Evolutionary conservation across 2,113 vertebrate species (phyloP).

Genomic region (Podocnemis expansa): DNA sequence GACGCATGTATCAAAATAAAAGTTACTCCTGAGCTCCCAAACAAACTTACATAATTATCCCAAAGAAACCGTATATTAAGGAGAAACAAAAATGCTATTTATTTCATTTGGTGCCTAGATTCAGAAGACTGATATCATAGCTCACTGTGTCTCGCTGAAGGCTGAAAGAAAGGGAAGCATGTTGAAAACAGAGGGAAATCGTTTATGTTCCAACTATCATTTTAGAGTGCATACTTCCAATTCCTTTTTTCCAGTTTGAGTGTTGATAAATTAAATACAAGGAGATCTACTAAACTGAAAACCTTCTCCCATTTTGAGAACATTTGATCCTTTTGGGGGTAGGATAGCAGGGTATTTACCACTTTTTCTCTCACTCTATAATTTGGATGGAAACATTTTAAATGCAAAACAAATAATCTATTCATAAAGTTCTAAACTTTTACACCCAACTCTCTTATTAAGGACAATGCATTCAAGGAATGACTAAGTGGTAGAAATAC

Average conservation of each 20-base stretch:
- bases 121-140: neutral
- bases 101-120: neutral
- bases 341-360: neutral
- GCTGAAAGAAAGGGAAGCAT: neutral
- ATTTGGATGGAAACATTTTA: neutral
- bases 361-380: neutral
- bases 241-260: fast-evolving
- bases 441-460: neutral
- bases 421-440: neutral
- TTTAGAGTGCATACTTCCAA: neutral
- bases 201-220: neutral
- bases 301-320: neutral
- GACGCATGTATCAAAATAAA: neutral
- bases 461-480: neutral
- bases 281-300: neutral
- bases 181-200: neutral
- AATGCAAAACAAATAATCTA: neutral
- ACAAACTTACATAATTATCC: neutral
- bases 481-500: neutral
- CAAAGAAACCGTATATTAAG: neutral
- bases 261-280: neutral
- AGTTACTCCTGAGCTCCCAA: neutral
- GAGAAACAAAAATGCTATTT: neutral
- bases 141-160: neutral
- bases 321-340: neutral